These are phyloP conservation scores for Conomelus anceps DNA, from an alignment of 2,888 invertebrate species.

Conservation along the genomic window DNA sequence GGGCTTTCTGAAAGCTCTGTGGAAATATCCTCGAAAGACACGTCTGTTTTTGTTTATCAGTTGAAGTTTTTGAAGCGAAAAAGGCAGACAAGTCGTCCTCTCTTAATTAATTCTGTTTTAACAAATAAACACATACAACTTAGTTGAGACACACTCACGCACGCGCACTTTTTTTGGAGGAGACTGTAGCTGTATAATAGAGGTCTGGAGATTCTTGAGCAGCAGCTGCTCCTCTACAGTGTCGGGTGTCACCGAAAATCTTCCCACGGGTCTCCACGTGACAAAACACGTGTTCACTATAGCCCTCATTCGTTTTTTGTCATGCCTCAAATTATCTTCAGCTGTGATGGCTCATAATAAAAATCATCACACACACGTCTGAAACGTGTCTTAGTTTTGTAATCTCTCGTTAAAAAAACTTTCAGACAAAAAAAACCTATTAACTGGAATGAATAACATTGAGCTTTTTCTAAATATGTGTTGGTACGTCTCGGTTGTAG, in stretches of 20 bases:
- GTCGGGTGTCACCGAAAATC: conserved; percentile 2
- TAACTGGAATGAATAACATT: background rate
- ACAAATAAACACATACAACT: background rate
- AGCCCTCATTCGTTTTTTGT: conserved; percentile 4
- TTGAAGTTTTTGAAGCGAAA: background rate
- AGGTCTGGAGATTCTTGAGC: background rate
- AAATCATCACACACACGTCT: conserved; percentile 12
- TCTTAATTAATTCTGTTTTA: background rate
- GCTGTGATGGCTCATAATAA: conserved; percentile 5
- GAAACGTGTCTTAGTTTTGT: conserved; percentile 7
- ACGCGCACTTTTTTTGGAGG: background rate
- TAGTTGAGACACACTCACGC: background rate
- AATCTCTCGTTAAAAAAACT: background rate
- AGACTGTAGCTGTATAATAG: background rate
- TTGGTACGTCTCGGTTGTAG: no score
- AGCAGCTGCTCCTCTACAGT: background rate
- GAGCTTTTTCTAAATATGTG: background rate
- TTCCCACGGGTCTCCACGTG: conserved; percentile 7
- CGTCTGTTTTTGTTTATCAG: background rate
- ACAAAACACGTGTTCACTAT: conserved; percentile 1
- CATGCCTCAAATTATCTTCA: conserved; percentile 2
- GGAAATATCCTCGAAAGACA: background rate
- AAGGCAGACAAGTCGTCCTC: background rate
- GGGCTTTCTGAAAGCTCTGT: background rate
- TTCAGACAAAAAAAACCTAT: background rate